phyloP scores from a whole-genome alignment of 2,113 vertebrate genomes.

The Alligator mississippiensis region DNA sequence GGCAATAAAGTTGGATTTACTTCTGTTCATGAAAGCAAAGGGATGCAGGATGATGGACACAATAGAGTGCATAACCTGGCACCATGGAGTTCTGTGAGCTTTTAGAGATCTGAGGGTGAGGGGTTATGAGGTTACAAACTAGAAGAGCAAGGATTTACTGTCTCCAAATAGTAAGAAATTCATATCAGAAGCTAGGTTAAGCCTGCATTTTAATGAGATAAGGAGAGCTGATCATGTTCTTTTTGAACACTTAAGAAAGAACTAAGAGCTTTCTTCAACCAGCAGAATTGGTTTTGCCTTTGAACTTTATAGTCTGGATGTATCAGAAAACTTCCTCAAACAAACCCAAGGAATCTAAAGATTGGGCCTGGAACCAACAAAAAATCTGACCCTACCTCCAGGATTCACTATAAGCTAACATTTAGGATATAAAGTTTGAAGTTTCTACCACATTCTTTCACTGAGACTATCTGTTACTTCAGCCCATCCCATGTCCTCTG shows the following conservation, averaged over 20 bases:
- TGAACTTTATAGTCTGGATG: background rate
- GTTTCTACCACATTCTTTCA: background rate
- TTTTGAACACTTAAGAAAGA: background rate
- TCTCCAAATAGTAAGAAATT: no score
- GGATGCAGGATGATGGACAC: background rate
- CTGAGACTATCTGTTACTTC: background rate
- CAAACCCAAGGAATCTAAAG: background rate
- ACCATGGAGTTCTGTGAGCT: background rate
- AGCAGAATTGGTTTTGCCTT: background rate
- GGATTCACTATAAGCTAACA: background rate
- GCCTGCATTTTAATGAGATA: no score
- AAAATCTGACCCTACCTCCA: background rate
- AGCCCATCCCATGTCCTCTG: background rate
- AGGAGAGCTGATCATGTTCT: no score
- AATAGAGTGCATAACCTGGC: background rate
- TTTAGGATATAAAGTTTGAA: background rate
- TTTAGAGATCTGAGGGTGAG: background rate
- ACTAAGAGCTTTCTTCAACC: background rate
- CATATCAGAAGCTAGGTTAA: no score
- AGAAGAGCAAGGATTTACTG: background rate
- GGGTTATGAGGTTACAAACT: background rate
- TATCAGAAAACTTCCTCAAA: background rate
- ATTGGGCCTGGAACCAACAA: background rate
- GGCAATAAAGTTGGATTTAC: background rate
- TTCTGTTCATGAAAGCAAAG: background rate